Evolutionary conservation across 2,888 invertebrate genomes (phyloP).

Genomic region (Branchipolynoe longqiensis): DNA sequence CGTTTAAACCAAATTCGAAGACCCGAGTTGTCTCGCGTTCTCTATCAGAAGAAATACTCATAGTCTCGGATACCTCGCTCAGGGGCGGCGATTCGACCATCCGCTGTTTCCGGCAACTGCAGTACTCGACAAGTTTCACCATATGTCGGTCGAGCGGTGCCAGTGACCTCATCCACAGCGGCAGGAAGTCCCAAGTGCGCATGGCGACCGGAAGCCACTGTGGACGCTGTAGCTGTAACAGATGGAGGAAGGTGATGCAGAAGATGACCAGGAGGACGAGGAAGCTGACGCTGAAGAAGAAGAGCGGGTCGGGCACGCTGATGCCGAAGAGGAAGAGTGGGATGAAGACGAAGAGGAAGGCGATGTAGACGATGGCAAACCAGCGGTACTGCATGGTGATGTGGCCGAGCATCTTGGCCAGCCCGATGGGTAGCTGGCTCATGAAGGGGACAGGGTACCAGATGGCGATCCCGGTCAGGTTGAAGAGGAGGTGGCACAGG

Average conservation of each 20-base stretch:
- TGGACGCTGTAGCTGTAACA: slow-evolving; percentile 69
- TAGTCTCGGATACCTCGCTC: too few species aligned
- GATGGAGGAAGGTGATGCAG: slow-evolving; percentile 70
- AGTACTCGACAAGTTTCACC: neutral
- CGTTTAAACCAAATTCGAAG: too few species aligned
- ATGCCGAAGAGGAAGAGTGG: slow-evolving; percentile 71
- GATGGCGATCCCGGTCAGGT: slow-evolving; percentile 83
- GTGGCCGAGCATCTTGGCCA: slow-evolving; percentile 82
- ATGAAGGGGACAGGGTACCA: slow-evolving; percentile 84
- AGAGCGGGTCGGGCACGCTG: slow-evolving; percentile 69
- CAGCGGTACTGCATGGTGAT: slow-evolving; percentile 83
- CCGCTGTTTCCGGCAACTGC: neutral
- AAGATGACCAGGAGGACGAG: slow-evolving; percentile 70
- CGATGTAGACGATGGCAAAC: slow-evolving; percentile 82
- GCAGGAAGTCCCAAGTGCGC: slow-evolving; percentile 76
- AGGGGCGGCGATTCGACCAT: too few species aligned
- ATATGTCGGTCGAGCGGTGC: slow-evolving; percentile 64
- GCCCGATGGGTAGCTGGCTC: slow-evolving; percentile 81
- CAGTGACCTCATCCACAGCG: slow-evolving; percentile 71
- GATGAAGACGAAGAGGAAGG: slow-evolving; percentile 69
- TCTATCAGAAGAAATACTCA: too few species aligned
- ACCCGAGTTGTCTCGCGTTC: too few species aligned
- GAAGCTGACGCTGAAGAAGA: slow-evolving; percentile 68
- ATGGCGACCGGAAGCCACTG: slow-evolving; percentile 69
- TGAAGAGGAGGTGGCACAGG: slow-evolving; percentile 85